phyloP scores from a whole-genome alignment of 2,113 vertebrate genomes.

The Apteryx owenii region DNA sequence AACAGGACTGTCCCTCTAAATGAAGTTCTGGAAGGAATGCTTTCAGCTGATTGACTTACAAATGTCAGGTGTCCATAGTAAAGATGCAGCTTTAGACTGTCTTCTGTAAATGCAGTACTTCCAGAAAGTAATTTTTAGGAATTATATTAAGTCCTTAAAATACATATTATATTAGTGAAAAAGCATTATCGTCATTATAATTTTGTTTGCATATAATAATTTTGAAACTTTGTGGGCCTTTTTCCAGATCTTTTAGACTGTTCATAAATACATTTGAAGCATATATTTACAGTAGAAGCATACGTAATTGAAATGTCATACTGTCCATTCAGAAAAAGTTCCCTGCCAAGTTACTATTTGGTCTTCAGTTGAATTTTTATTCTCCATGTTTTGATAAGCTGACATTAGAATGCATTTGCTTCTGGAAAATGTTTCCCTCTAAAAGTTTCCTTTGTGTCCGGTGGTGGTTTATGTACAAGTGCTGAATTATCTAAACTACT shows the following conservation, averaged over 20 bases:
- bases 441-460: neutral
- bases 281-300: neutral
- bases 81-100: neutral
- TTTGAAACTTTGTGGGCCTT: neutral
- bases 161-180: neutral
- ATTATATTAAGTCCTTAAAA: neutral
- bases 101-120: neutral
- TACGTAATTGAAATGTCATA: fast-evolving
- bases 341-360: neutral
- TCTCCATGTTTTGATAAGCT: neutral
- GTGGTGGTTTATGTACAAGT: neutral
- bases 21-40: neutral
- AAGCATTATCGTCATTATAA: neutral
- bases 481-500: neutral
- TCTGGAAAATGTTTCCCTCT: neutral
- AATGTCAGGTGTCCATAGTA: neutral
- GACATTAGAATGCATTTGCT: neutral
- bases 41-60: neutral
- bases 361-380: neutral
- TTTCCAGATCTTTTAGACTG: neutral
- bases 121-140: neutral
- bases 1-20: neutral
- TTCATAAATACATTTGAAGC: neutral
- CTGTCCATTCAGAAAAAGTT: neutral
- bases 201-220: neutral